Evolutionary conservation across 2,888 invertebrate species (phyloP), one percentile per base, ranked within the genome.

Genomic region (Unio pictorum): DNA sequence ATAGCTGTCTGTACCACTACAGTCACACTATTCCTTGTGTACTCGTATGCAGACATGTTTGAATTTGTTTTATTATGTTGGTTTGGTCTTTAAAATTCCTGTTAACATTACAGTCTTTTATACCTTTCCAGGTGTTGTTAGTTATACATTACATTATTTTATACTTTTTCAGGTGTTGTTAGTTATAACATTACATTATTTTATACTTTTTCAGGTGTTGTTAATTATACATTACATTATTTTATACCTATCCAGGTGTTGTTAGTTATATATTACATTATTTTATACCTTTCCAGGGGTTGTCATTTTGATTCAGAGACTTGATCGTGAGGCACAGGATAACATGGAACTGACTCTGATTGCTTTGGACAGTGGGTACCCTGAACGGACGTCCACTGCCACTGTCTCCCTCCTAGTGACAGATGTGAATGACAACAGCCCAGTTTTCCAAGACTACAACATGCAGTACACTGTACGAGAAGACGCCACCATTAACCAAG

Each of bases 371-470:
- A 80, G 75, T 65, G 86, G 84, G 3, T 62, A n/a, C 8, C 82
- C 85, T 15, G 23, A 66, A 23, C 71, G 71, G 74, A 72, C 82
- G 1, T 85, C 86, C 20, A 85, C 85, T 26, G 94, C 94, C 0
- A 93, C 93, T 74, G 92, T 95, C 1, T 92, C 93, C 60, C 92
- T 95, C 34, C 93, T 93, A 76, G 93, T 95, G 0, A 91, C 93
- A 66, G 95, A 95, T 86, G 92, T 94, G 1, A 95, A 95, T 85
- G 95, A 95, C 84, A 95, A 95, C 87, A 92, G 92, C 72, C 95
- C 95, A 0, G 90, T 92, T 63, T 95, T 95, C 87, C 73, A 83
- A 0, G 80, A 77, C 8, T 77, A 84, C 20, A 6, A 59, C 26
- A 74, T 23, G 1, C 61, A 45, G 11, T 79, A 77, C 65, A 55